Conservation (phyloP, 2,888 invertebrate species). For the Caenorhabditis becei region DNA sequence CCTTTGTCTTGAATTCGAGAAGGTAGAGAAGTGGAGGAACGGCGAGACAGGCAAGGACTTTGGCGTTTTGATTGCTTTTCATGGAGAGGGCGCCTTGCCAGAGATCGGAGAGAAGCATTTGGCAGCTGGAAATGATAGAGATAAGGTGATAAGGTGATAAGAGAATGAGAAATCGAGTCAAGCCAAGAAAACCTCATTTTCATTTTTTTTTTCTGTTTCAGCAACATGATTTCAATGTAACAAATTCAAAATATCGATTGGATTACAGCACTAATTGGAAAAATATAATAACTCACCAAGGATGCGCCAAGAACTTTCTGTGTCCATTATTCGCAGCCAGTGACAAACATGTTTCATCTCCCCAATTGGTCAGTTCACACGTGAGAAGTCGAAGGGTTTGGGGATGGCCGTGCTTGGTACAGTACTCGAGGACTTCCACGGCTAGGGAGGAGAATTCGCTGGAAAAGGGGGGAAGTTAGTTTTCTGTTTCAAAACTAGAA, state of each 20-base stretch:
- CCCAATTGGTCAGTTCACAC: conserved; percentile 97
- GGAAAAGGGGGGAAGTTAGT: background rate
- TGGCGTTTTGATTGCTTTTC: conserved; percentile 84
- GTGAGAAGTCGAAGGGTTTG: conserved; percentile 92
- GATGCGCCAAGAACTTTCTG: conserved; percentile 84
- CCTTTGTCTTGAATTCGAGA: conserved; percentile 96
- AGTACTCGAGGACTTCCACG: conserved; percentile 94
- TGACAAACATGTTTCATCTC: conserved; percentile 96
- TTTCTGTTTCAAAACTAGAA: background rate
- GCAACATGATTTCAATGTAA: no score
- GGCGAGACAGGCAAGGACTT: conserved; percentile 87
- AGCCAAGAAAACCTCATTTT: background rate
- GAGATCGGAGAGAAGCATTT: conserved; percentile 97
- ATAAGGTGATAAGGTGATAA: no score
- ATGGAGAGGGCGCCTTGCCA: conserved; percentile 99
- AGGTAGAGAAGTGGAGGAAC: conserved; percentile 90
- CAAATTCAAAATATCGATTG: no score
- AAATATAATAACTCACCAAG: conserved; percentile 78
- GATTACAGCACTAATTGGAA: background rate
- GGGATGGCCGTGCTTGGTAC: conserved; percentile 94
- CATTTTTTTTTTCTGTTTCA: background rate
- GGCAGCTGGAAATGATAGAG: conserved; percentile 84
- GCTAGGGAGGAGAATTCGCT: conserved; percentile 85
- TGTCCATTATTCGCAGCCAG: conserved; percentile 96
- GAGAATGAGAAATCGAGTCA: no score